phyloP scores from a whole-genome alignment of 2,888 invertebrate genomes.

The Eupithecia pulchellata region DNA sequence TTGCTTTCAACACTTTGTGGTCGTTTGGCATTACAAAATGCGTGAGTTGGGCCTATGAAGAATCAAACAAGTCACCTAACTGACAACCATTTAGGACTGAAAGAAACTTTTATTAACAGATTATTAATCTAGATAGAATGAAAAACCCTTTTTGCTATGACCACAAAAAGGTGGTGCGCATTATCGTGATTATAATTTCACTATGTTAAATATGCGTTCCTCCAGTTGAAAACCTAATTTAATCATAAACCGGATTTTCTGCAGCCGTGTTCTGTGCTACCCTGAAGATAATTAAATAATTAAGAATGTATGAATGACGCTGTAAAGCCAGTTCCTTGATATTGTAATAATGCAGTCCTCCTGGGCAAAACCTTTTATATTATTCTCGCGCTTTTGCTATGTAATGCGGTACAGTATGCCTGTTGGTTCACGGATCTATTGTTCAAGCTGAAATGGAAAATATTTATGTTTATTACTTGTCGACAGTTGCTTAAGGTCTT shows the following conservation, averaged over 20 bases:
- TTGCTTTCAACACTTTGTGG: constrained; percentile 81
- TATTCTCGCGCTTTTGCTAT: constrained; percentile 74
- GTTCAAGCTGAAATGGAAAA: constrained; percentile 40
- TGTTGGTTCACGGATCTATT: constrained; percentile 63
- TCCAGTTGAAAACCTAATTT: constrained; percentile 70
- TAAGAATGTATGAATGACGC: constrained; percentile 83
- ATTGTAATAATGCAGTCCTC: constrained; percentile 84
- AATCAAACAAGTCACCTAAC: neutral
- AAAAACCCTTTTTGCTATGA: constrained; percentile 1
- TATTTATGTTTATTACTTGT: constrained; percentile 7
- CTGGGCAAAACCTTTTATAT: constrained; percentile 81
- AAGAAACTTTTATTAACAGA: neutral
- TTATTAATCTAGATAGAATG: neutral
- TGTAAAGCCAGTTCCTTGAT: constrained; percentile 80
- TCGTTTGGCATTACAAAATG: constrained; percentile 79
- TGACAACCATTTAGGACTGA: neutral
- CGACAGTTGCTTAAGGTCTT: neutral
- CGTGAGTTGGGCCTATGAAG: constrained; percentile 44
- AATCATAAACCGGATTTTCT: constrained; percentile 74
- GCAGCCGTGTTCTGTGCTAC: constrained; percentile 70
- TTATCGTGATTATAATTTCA: constrained; percentile 60
- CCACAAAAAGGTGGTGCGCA: constrained; percentile 37
- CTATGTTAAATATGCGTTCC: constrained; percentile 59
- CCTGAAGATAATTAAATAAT: constrained; percentile 84
- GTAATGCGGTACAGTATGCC: constrained; percentile 71